These are phyloP conservation scores for Hormaphis cornu DNA, from an alignment of 1,140 invertebrate genomes.

Conservation along the genomic window DNA sequence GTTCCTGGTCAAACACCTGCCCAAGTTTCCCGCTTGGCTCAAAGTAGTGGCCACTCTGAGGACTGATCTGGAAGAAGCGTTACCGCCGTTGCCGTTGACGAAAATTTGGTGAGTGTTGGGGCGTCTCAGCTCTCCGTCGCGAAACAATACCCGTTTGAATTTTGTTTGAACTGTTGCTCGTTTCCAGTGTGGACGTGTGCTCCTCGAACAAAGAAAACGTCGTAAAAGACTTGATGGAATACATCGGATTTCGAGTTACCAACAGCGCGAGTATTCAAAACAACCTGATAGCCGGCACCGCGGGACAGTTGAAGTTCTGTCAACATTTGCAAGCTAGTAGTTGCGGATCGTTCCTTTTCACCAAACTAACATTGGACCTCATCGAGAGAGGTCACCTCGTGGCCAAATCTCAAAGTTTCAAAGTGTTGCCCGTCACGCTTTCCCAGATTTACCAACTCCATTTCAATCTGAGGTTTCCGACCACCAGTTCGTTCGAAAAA, in stretches of 20 bases:
- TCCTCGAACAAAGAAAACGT: slow-evolving; percentile 55
- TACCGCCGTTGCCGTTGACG: slow-evolving; percentile 69
- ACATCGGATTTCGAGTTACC: slow-evolving; percentile 70
- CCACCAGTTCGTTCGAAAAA: slow-evolving; percentile 79
- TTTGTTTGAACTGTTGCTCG: background rate
- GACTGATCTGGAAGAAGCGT: slow-evolving; percentile 69
- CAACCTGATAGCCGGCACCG: slow-evolving; percentile 64
- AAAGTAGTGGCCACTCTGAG: slow-evolving; percentile 83
- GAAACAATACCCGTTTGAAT: background rate
- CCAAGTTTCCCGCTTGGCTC: slow-evolving; percentile 79
- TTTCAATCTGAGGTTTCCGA: slow-evolving; percentile 89
- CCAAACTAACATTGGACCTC: slow-evolving; percentile 85
- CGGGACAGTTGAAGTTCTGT: slow-evolving; percentile 54
- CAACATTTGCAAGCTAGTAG: slow-evolving; percentile 73
- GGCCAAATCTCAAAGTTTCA: slow-evolving; percentile 84
- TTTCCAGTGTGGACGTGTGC: slow-evolving; percentile 52
- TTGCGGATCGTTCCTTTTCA: slow-evolving; percentile 82
- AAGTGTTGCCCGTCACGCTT: slow-evolving; percentile 82
- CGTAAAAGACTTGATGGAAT: slow-evolving; percentile 74
- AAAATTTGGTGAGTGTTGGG: slow-evolving; percentile 42
- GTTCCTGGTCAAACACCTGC: slow-evolving; percentile 72
- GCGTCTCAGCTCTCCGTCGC: background rate
- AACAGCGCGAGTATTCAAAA: slow-evolving; percentile 69
- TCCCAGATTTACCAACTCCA: slow-evolving; percentile 86
- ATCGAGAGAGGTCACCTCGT: slow-evolving; percentile 87